Percentiles rank a stretch among this genome's conserved stretches.
Evolutionary conservation across 2,113 vertebrate genomes (phyloP).

Genomic region (Perca flavescens): DNA sequence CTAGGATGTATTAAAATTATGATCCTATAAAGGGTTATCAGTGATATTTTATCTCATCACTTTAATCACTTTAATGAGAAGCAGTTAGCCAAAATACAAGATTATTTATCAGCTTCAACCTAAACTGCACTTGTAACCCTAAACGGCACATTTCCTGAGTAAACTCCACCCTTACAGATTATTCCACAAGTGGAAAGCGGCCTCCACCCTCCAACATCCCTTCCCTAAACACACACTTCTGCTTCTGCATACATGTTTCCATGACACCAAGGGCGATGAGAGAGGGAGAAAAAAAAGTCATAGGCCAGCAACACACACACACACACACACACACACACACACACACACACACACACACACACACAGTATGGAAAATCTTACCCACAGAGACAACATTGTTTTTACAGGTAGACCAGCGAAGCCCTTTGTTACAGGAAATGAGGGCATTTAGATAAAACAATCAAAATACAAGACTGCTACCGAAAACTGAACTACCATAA

Average conservation of each 20-base stretch:
- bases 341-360: background rate
- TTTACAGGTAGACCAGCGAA: conserved; percentile 70
- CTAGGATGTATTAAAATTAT: background rate
- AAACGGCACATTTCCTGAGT: conserved; percentile 28
- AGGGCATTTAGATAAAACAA: conserved; percentile 58
- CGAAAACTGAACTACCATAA: conserved; percentile 42
- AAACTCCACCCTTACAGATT: conserved; percentile 37
- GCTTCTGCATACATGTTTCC: conserved; percentile 61
- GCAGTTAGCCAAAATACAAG: background rate
- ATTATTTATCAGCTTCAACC: conserved; percentile 30
- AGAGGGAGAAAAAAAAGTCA: background rate
- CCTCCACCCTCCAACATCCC: conserved; percentile 8
- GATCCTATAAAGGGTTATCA: background rate
- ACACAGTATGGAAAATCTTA: conserved; percentile 67
- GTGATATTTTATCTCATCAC: background rate
- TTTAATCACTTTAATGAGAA: background rate
- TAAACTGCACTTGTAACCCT: conserved; percentile 40
- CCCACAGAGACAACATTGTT: conserved; percentile 61
- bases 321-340: conserved; percentile 2
- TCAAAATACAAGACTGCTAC: conserved; percentile 32
- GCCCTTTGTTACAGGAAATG: conserved; percentile 66
- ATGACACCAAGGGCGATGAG: conserved; percentile 38
- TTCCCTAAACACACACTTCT: conserved; percentile 10
- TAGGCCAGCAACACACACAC: background rate
- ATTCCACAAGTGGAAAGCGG: conserved; percentile 58